Evolutionary conservation across 2,797 vertebrate genomes (phyloP).

Genomic region (Netta rufina): DNA sequence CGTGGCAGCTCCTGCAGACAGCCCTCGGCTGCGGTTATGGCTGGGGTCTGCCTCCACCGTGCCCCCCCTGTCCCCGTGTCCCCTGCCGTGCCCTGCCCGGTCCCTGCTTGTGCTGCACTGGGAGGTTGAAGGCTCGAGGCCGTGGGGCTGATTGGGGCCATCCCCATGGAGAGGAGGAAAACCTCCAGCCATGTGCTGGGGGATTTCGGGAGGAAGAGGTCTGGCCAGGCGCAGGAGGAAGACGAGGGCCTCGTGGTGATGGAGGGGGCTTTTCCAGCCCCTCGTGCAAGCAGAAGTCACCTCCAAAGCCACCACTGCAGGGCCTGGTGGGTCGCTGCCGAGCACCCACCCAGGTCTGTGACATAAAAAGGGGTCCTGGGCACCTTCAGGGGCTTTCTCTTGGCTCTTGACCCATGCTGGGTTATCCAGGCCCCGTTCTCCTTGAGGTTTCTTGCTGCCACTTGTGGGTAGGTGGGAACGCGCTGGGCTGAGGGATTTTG

Average conservation of each 20-base stretch:
- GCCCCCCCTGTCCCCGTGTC: rapidly evolving
- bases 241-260: not conserved
- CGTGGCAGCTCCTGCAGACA: rapidly evolving
- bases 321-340: rapidly evolving
- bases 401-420: not conserved
- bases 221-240: rapidly evolving
- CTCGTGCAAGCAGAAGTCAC: rapidly evolving
- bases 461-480: too few relatives aligned
- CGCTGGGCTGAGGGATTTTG: not conserved
- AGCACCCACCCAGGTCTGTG: rapidly evolving
- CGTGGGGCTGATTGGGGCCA: rapidly evolving
- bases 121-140: not conserved
- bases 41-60: not conserved
- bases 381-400: not conserved
- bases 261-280: not conserved
- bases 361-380: not conserved
- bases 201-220: rapidly evolving
- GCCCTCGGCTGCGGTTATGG: not conserved
- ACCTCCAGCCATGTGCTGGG: rapidly evolving
- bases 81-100: not conserved
- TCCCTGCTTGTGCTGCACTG: not conserved
- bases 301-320: not conserved
- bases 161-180: not conserved
- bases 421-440: not conserved
- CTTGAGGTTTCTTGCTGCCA: too few relatives aligned